A percentile compares a stretch with the other conserved stretches of the same genome.
phyloP scores from a whole-genome alignment of 1,140 invertebrate species.

The Laupala kohalensis region DNA sequence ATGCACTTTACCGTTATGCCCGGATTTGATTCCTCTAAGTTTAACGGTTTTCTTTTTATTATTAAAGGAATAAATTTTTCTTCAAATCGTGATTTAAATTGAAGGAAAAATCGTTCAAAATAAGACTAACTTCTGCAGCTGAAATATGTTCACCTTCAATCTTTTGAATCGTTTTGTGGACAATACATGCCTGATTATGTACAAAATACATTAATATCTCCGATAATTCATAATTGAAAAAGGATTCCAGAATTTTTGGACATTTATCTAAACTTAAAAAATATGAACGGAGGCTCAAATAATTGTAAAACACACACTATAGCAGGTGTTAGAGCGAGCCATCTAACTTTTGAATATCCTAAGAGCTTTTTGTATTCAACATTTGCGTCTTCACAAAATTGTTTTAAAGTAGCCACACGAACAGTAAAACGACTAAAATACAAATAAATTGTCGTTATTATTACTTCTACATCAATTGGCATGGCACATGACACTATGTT shows the following conservation, averaged over 20 bases:
- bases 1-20: no score
- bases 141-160: not conserved
- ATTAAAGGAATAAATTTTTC: no score
- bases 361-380: constrained; percentile 9
- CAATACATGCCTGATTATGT: no score
- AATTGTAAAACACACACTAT: no score
- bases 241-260: constrained; percentile 7
- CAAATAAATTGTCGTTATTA: constrained; percentile 11
- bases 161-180: no score
- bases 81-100: no score
- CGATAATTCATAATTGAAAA: constrained; percentile 4
- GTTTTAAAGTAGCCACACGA: constrained; percentile 1
- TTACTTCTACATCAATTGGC: constrained; percentile 11
- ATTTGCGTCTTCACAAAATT: constrained; percentile 4
- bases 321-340: constrained; percentile 4
- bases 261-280: constrained; percentile 7
- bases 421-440: constrained; percentile 10
- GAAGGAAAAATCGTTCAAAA: not conserved
- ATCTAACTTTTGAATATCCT: constrained; percentile 9
- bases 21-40: no score
- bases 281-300: no score
- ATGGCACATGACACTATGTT: constrained; percentile 12
- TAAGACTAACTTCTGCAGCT: constrained; percentile 5
- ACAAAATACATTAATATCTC: no score
- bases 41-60: no score